phyloP scores from a whole-genome alignment of 2,888 invertebrate genomes.

The Spicauda simplicius region DNA sequence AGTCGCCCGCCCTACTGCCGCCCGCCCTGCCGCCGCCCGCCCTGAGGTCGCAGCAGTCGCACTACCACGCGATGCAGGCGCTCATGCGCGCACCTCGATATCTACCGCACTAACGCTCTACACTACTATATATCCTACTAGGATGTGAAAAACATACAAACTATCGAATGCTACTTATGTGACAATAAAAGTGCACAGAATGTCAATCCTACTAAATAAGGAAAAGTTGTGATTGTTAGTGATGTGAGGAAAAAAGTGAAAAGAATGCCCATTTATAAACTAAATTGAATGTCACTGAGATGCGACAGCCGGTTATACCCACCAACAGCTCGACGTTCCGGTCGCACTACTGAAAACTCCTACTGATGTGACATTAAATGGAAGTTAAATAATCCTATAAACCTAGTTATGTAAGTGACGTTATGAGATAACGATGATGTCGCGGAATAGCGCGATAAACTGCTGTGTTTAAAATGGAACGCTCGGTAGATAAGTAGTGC shows the following conservation, averaged over 20 bases:
- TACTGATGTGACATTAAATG: not conserved
- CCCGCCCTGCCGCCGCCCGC: not conserved
- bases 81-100: constrained; percentile 6
- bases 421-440: not conserved
- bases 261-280: not conserved
- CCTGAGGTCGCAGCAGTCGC: not conserved
- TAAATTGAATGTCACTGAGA: not conserved
- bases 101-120: constrained; percentile 8
- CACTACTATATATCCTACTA: not conserved
- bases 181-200: not conserved
- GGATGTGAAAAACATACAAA: not conserved
- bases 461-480: not conserved
- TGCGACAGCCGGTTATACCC: not conserved
- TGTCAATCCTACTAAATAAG: too few species aligned
- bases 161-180: not conserved
- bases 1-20: constrained; percentile 15
- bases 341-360: not conserved
- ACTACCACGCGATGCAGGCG: constrained; percentile 1
- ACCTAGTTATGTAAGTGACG: constrained; percentile 1
- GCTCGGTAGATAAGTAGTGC: too few species aligned
- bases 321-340: not conserved
- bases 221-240: too few species aligned
- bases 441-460: not conserved
- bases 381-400: not conserved
- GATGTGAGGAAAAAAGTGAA: too few species aligned